Conservation (phyloP, 2,888 invertebrate species). For the Craniophora ligustri region DNA sequence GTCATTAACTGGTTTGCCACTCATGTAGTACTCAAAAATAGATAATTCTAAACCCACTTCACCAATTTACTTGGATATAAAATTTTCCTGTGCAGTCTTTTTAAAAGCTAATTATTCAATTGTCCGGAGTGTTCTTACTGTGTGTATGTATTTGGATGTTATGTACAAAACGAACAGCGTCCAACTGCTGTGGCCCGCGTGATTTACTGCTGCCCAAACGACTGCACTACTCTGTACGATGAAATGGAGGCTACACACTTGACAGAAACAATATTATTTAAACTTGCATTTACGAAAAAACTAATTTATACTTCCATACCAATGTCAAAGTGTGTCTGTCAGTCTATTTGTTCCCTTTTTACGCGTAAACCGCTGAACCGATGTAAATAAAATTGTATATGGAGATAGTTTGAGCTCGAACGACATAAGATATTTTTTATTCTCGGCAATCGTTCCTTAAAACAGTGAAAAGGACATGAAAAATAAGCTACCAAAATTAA, state of each 20-base stretch:
- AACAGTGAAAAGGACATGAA: too few relatives aligned
- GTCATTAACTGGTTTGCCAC: too few relatives aligned
- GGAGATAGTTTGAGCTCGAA: too few relatives aligned
- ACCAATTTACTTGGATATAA: neutral
- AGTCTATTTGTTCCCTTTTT: too few relatives aligned
- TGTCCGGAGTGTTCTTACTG: conserved; percentile 21
- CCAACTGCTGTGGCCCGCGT: conserved; percentile 40
- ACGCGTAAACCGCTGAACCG: too few relatives aligned
- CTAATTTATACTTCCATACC: too few relatives aligned
- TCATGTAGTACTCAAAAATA: too few relatives aligned
- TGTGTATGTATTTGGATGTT: neutral
- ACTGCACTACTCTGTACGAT: conserved; percentile 41
- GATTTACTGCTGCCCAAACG: conserved; percentile 54
- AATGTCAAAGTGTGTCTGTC: too few relatives aligned
- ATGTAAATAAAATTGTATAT: too few relatives aligned
- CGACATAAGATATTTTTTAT: too few relatives aligned
- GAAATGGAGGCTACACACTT: conserved; percentile 46
- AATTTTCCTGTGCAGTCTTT: neutral
- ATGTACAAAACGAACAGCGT: conserved; percentile 50
- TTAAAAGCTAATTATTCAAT: neutral
- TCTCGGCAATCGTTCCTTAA: too few relatives aligned
- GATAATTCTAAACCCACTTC: neutral
- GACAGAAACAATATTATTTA: conserved; percentile 12
- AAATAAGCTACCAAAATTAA: too few relatives aligned
- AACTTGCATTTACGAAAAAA: neutral